Percentiles rank a stretch among this genome's conserved stretches.
These are phyloP conservation scores for Euspilapteryx auroguttella DNA, from an alignment of 2,888 invertebrate species.

Conservation along the genomic window DNA sequence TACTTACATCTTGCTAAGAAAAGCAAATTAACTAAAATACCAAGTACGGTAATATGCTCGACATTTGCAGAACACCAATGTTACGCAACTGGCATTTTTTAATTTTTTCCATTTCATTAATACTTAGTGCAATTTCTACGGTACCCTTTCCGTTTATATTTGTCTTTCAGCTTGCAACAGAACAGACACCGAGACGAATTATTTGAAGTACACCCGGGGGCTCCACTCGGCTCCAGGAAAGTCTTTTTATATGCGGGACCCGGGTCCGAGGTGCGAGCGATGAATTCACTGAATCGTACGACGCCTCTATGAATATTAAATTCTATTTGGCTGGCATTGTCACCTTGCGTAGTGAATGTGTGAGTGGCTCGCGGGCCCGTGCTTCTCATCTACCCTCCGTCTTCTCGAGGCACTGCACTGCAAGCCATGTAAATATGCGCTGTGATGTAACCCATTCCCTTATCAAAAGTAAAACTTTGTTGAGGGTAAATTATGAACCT, in stretches of 20 bases:
- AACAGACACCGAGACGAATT: no score
- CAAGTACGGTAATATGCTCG: no score
- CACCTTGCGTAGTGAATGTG: constrained; percentile 35
- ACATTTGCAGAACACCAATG: no score
- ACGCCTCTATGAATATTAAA: constrained; percentile 58
- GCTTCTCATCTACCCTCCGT: neutral
- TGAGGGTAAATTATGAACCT: no score
- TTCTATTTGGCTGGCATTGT: constrained; percentile 53
- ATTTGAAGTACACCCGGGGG: constrained; percentile 47
- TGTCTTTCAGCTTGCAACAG: constrained; percentile 43
- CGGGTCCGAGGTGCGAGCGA: constrained; percentile 50
- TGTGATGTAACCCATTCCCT: no score
- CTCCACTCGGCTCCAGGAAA: no score
- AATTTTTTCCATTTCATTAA: no score
- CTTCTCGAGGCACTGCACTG: no score
- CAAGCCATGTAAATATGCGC: no score
- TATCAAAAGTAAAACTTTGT: no score
- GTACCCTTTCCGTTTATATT: constrained; percentile 30
- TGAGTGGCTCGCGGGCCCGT: constrained; percentile 17
- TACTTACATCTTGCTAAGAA: neutral
- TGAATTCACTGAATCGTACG: constrained; percentile 57
- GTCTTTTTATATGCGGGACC: constrained; percentile 51
- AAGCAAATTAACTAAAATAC: no score
- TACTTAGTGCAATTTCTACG: no score
- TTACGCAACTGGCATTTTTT: constrained; percentile 37